Conservation (phyloP, 2,113 vertebrate genomes). For the Melospiza georgiana region DNA sequence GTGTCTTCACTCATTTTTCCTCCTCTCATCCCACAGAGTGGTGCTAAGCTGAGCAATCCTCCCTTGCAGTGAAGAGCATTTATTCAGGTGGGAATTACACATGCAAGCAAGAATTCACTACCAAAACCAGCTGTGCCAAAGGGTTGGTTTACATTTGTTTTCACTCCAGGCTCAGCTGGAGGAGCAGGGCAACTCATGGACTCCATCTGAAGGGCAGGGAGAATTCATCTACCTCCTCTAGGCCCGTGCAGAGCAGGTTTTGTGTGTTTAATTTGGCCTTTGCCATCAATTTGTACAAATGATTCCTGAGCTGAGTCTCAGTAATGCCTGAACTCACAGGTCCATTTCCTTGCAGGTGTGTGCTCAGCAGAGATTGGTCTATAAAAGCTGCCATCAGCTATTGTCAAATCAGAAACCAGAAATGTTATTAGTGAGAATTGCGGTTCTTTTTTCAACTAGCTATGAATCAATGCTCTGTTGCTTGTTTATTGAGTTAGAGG, state of each 20-base stretch:
- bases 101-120: neutral
- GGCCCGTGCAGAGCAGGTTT: neutral
- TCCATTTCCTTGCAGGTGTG: slow-evolving; percentile 23
- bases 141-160: neutral
- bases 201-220: neutral
- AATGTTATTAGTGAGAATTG: slow-evolving; percentile 24
- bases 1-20: neutral
- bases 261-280: neutral
- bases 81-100: neutral
- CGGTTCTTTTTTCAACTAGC: neutral
- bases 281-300: slow-evolving; percentile 7
- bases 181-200: neutral
- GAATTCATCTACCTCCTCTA: neutral
- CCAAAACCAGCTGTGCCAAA: neutral
- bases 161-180: neutral
- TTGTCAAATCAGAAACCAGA: neutral
- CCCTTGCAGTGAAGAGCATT: neutral
- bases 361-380: neutral
- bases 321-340: neutral
- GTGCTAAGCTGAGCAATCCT: neutral
- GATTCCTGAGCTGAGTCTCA: neutral
- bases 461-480: neutral
- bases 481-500: slow-evolving; percentile 28
- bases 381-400: slow-evolving; percentile 27
- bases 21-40: neutral